Conservation (phyloP, 2,888 invertebrate species). For the Lasius fuliginosus region DNA sequence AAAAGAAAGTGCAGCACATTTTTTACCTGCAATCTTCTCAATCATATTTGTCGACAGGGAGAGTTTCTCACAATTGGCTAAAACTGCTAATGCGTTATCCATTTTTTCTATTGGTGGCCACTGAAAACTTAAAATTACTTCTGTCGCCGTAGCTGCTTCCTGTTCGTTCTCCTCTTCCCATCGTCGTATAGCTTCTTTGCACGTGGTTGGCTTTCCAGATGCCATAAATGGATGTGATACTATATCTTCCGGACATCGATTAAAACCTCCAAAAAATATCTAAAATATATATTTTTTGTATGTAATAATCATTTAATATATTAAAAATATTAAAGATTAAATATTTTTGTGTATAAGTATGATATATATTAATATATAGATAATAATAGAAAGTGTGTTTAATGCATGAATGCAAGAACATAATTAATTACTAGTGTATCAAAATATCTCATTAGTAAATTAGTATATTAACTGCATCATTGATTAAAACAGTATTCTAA, state of each 20-base stretch:
- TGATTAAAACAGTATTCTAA: neutral
- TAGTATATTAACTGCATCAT: neutral
- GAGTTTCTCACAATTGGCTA: constrained; percentile 93
- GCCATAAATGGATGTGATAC: constrained; percentile 50
- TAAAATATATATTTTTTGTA: constrained; percentile 10
- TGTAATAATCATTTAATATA: neutral
- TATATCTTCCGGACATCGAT: neutral
- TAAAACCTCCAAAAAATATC: constrained; percentile 19
- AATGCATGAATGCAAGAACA: neutral
- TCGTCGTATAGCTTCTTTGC: constrained; percentile 94
- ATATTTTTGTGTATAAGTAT: neutral
- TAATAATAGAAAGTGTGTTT: neutral
- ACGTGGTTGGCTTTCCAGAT: constrained; percentile 90
- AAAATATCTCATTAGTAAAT: neutral
- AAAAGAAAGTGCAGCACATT: neutral
- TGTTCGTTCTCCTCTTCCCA: constrained; percentile 93
- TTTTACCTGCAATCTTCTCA: constrained; percentile 92
- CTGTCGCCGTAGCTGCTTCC: constrained; percentile 90
- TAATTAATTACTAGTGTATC: constrained; percentile 19
- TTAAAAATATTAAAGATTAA: neutral
- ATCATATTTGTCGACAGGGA: constrained; percentile 97
- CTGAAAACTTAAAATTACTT: constrained; percentile 94
- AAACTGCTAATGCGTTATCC: constrained; percentile 93
- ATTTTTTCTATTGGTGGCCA: constrained; percentile 98
- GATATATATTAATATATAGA: neutral